phyloP scores from a whole-genome alignment of 1,140 invertebrate genomes.

The Battus philenor region DNA sequence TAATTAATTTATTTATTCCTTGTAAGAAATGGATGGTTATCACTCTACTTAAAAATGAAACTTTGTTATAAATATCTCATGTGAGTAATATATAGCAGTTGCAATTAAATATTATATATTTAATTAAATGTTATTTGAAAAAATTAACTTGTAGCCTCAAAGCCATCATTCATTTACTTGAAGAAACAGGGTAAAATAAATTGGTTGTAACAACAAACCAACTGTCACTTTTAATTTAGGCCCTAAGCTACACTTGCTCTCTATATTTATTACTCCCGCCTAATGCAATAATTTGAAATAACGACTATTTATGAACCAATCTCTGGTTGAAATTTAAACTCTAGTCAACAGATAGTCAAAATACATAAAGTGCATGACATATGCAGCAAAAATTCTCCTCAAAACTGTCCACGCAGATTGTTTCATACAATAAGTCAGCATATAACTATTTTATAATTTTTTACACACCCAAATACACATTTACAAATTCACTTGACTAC shows the following conservation, averaged over 20 bases:
- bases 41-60: no score
- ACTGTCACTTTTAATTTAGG: conserved; percentile 14
- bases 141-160: no score
- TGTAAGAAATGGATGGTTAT: no score
- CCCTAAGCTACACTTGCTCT: conserved; percentile 25
- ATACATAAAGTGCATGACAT: not conserved
- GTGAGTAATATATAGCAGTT: no score
- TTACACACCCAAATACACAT: conserved; percentile 50
- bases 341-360: not conserved
- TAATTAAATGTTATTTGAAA: no score
- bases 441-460: conserved; percentile 27
- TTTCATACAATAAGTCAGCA: conserved; percentile 13
- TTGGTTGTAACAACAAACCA: conserved; percentile 14
- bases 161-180: no score
- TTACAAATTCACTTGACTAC: conserved; percentile 29
- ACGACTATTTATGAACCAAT: conserved; percentile 9
- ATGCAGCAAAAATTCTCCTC: not conserved
- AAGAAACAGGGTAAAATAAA: no score
- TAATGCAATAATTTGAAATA: conserved; percentile 32
- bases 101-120: no score
- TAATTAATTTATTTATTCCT: no score
- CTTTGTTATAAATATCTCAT: no score
- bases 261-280: conserved; percentile 26
- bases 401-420: conserved; percentile 9
- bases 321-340: not conserved